Evolutionary conservation across 2,888 invertebrate genomes (phyloP).

Genomic region (Eristalinus aeneus): DNA sequence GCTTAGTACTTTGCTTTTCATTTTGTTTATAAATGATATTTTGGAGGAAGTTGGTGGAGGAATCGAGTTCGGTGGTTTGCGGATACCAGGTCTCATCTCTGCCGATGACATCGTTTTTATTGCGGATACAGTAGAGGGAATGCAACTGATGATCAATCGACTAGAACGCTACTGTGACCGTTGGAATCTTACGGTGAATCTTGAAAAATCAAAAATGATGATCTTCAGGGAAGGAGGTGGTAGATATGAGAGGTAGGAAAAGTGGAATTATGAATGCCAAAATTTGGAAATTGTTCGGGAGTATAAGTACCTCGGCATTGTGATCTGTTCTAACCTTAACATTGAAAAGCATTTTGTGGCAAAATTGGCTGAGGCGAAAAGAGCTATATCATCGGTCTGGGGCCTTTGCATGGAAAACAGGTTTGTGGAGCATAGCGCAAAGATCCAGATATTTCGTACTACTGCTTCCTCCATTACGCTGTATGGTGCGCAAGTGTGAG

Average conservation of each 20-base stretch:
- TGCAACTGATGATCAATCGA: neutral
- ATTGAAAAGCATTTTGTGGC: too few species aligned
- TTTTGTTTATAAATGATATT: slow-evolving; percentile 12
- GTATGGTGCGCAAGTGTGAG: neutral
- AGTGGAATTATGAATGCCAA: neutral
- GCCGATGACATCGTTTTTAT: neutral
- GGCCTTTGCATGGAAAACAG: neutral
- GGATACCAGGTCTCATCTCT: too few species aligned
- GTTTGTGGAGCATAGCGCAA: slow-evolving; percentile 5
- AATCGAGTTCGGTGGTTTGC: neutral
- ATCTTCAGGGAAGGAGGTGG: neutral
- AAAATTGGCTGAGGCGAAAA: too few species aligned
- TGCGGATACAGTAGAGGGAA: neutral
- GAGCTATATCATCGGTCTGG: slow-evolving; percentile 1
- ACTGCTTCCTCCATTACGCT: neutral
- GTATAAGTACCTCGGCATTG: too few species aligned
- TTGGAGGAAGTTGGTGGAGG: neutral
- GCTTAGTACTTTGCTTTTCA: neutral
- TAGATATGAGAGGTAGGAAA: neutral
- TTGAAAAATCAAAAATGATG: neutral
- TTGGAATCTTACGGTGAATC: neutral
- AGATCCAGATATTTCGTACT: neutral
- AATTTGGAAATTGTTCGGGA: slow-evolving; percentile 16
- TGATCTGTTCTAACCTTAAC: too few species aligned
- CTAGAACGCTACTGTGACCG: neutral